Evolutionary conservation across 2,888 invertebrate genomes (phyloP), one percentile per base, ranked within the genome.

Genomic region (Cecidostiba fungosa): DNA sequence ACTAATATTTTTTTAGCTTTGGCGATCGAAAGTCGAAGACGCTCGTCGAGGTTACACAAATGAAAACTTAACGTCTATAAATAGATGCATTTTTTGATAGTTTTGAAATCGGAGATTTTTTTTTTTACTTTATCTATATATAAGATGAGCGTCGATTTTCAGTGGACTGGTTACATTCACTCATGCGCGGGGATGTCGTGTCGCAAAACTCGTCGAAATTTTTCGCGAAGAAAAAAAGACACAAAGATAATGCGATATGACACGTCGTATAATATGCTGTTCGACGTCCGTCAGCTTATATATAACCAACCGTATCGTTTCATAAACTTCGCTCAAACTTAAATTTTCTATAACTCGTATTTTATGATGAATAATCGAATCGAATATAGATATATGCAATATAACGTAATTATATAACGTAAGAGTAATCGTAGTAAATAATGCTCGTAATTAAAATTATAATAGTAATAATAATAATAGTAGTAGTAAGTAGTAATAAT

Each of bases 131-230:
- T 87, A 85, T 80, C 82, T 86, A 59, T 73, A 43, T 66, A 59
- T 59, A 59, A 72, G 76, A 88, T 85, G 83, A 84, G 81, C 77
- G 73, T 82, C 83, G 77, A 84, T 54, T 81, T 76, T 84, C 74
- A 47, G 73, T 82, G 50, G 50, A 80, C 10, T 69, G 62, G 79
- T 85, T 72, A 84, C 81, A 87, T 82, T 85, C 79, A 84, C 74
- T 85, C 86, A 88, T 86, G 85, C 83, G n/a, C n/a, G n/a, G 76
- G 81, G 86, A 79, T 84, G 82, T 66, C 54, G 23, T 86, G 82
- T 84, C 77, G 73, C 76, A 82, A 77, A 82, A 80, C 62, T 73
- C n/a, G 8, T 74, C 2, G 39, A 36, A 59, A 8, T 82, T 66
- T 62, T 77, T 77, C 74, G 72, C 26, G 76, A 8, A 80, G 23